A percentile compares a stretch with the other conserved stretches of the same genome.
Conservation (phyloP, 2,888 invertebrate genomes). For the Eupithecia abbreviata region DNA sequence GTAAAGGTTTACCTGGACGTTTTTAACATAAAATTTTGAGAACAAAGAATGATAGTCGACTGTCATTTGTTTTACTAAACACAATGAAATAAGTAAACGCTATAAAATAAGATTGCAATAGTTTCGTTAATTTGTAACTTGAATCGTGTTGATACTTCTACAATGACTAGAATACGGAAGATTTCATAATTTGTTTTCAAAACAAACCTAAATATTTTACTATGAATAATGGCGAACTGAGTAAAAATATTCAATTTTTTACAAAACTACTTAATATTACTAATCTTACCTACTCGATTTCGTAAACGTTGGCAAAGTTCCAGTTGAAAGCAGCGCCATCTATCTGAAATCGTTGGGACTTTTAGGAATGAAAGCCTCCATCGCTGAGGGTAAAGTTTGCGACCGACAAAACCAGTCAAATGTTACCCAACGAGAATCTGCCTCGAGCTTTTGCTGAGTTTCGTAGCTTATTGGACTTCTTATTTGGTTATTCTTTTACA, state of each 20-base stretch:
- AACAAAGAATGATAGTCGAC: not conserved
- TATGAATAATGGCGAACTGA: not conserved
- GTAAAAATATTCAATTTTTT: not conserved
- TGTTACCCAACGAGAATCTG: not conserved
- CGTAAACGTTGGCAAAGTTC: not conserved
- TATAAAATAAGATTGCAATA: not conserved
- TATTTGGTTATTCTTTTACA: not conserved
- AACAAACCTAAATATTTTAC: not conserved
- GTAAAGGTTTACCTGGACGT: not conserved
- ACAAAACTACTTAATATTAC: not conserved
- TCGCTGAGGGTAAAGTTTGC: conserved; percentile 10
- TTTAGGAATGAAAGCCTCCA: conserved; percentile 38
- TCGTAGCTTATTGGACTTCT: conserved; percentile 2
- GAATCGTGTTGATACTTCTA: not conserved
- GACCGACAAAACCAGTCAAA: conserved; percentile 1
- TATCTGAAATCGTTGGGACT: conserved; percentile 47
- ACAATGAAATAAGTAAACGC: not conserved
- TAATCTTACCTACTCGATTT: not conserved
- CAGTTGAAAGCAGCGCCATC: conserved; percentile 46
- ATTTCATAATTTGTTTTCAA: not conserved
- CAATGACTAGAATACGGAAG: not conserved
- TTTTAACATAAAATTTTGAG: too few relatives aligned
- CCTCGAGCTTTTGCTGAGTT: not conserved
- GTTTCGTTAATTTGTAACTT: not conserved
- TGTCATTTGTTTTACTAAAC: not conserved